phyloP scores from a whole-genome alignment of 2,888 invertebrate genomes.

The Ommatoiulus sabulosus region DNA sequence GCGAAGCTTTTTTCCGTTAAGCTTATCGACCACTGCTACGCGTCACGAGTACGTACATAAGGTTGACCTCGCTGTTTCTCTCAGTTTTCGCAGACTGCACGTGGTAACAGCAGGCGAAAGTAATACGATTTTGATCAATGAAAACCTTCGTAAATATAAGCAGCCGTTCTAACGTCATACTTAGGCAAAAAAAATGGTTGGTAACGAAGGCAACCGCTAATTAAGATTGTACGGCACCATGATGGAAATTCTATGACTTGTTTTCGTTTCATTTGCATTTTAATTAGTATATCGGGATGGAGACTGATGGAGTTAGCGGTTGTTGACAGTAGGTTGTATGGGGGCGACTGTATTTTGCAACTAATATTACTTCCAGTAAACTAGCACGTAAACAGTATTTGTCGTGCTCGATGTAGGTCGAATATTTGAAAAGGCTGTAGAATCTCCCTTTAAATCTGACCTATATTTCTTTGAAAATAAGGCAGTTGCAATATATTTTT shows the following conservation, averaged over 20 bases:
- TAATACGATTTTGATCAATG: not conserved
- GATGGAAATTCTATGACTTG: not conserved
- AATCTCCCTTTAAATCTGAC: not conserved
- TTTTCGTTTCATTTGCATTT: constrained; percentile 14
- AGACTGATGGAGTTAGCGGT: not conserved
- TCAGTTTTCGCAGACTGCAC: not conserved
- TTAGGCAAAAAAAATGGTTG: not conserved
- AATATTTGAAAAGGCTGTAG: not conserved
- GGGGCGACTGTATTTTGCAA: not conserved
- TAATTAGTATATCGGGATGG: not conserved
- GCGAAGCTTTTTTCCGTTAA: not conserved
- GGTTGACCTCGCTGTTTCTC: not conserved
- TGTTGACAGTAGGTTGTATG: not conserved
- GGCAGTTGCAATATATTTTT: not conserved
- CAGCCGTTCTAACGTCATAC: not conserved
- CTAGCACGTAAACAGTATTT: not conserved
- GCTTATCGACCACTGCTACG: not conserved
- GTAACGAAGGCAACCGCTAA: not conserved
- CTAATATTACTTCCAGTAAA: not conserved
- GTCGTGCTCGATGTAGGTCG: constrained; percentile 11
- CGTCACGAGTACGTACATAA: not conserved
- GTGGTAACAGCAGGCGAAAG: not conserved
- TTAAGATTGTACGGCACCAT: not conserved
- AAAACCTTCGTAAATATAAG: not conserved
- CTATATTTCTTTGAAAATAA: not conserved